Percentiles rank a stretch among this genome's conserved stretches.
phyloP scores from a whole-genome alignment of 2,113 vertebrate genomes.

The Chaetodon trifascialis region DNA sequence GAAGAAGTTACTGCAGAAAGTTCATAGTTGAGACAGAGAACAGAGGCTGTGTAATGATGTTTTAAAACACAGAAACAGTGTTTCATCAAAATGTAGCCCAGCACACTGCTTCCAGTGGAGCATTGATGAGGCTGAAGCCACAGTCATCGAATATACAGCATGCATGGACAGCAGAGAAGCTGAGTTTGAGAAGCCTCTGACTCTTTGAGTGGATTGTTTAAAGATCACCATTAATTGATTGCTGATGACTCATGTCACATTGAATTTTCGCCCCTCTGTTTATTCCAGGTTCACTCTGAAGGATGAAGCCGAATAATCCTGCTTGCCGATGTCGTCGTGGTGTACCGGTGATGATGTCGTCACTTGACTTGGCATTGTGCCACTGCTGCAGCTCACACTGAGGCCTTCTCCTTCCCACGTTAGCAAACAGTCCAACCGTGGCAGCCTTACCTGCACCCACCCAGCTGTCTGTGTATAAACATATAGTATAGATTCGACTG shows the following conservation, averaged over 20 bases:
- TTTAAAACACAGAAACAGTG: background rate
- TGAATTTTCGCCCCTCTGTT: background rate
- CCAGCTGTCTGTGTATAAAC: constrained; percentile 44
- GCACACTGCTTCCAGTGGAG: background rate
- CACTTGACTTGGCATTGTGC: constrained; percentile 8
- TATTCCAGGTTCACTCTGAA: constrained; percentile 80
- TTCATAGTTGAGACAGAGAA: too few species aligned
- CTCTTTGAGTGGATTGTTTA: background rate
- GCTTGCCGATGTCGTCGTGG: background rate
- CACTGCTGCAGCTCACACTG: constrained; percentile 64
- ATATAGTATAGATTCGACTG: constrained; percentile 4
- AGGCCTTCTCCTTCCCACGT: constrained; percentile 67
- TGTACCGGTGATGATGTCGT: background rate
- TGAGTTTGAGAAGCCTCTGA: background rate
- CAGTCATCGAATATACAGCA: background rate
- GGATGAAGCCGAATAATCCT: constrained; percentile 75
- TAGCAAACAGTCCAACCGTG: constrained; percentile 21
- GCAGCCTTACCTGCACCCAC: constrained; percentile 46
- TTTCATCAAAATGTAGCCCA: background rate
- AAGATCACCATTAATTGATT: background rate
- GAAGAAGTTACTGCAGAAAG: background rate
- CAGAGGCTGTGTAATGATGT: too few species aligned
- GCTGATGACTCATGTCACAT: background rate
- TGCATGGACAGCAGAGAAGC: background rate
- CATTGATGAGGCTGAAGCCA: background rate